Evolutionary conservation across 2,888 invertebrate species (phyloP).

Genomic region (Strigamia transsilvanica): DNA sequence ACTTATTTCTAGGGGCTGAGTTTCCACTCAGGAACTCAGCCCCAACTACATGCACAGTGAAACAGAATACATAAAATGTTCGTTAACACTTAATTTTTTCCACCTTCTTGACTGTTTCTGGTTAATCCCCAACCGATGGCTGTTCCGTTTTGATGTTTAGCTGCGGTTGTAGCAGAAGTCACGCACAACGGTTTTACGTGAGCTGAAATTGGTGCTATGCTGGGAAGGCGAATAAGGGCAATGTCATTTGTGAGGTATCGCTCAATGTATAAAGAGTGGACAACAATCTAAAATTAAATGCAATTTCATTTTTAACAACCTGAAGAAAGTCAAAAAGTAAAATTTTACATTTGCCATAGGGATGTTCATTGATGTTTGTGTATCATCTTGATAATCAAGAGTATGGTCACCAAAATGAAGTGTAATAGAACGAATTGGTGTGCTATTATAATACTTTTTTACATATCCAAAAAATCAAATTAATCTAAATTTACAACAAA

Average conservation of each 20-base stretch:
- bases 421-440: not conserved
- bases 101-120: not conserved
- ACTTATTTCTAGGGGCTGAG: too few species aligned
- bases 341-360: not conserved
- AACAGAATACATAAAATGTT: too few species aligned
- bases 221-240: constrained; percentile 7
- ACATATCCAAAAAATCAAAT: not conserved
- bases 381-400: not conserved
- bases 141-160: not conserved
- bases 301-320: not conserved
- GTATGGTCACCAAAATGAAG: not conserved
- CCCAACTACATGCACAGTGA: too few species aligned
- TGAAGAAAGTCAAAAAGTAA: not conserved
- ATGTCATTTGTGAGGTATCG: not conserved
- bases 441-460: not conserved
- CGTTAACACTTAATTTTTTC: too few species aligned
- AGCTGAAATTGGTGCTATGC: not conserved
- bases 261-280: not conserved
- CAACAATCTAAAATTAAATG: not conserved
- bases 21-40: too few species aligned
- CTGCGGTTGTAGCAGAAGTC: not conserved
- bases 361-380: not conserved
- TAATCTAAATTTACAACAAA: not conserved
- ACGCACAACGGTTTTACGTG: not conserved
- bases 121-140: not conserved